phyloP scores from a whole-genome alignment of 2,797 vertebrate species.

The Borostomias antarcticus region DNA sequence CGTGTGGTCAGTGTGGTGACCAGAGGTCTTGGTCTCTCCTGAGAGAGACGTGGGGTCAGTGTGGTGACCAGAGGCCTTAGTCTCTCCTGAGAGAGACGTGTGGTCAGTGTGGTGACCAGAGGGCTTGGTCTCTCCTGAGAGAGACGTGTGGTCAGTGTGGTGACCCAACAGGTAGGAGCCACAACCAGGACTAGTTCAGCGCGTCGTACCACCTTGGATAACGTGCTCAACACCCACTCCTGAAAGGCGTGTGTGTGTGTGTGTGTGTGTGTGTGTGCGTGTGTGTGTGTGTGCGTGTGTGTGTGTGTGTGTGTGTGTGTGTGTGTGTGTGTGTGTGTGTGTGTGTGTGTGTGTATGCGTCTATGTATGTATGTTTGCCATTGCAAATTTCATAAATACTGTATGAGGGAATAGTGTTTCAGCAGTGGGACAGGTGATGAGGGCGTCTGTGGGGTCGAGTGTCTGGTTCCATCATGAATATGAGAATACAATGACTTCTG shows the following conservation, averaged over 20 bases:
- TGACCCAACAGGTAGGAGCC: too few species aligned
- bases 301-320: conserved; percentile 12
- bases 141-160: too few species aligned
- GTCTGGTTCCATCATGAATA: conserved; percentile 57
- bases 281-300: conserved; percentile 1
- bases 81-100: too few species aligned
- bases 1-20: too few species aligned
- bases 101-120: too few species aligned
- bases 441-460: neutral
- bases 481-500: conserved; percentile 61
- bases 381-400: neutral
- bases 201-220: too few species aligned
- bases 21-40: too few species aligned
- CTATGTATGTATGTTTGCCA: neutral
- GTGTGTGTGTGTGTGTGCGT: neutral
- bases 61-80: too few species aligned
- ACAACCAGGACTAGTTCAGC: too few species aligned
- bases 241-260: neutral
- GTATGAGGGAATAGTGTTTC: neutral
- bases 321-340: neutral
- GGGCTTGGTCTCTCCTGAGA: too few species aligned
- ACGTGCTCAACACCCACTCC: too few species aligned
- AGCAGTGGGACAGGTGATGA: neutral
- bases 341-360: neutral
- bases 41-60: too few species aligned